phyloP scores from a whole-genome alignment of 2,113 vertebrate genomes.

The Octodon degus region DNA sequence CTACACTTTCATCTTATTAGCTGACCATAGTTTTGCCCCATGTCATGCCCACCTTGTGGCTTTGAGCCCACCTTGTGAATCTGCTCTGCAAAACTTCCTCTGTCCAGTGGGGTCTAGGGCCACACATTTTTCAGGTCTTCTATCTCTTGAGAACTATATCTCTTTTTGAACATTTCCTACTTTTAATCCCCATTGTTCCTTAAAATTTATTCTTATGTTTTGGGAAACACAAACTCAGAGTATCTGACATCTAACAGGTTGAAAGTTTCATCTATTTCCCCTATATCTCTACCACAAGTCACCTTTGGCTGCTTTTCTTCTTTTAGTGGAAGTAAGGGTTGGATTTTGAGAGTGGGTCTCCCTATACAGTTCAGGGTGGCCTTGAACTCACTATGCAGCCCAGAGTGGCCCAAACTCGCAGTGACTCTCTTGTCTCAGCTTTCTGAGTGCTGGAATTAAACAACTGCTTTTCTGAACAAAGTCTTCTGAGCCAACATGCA shows the following conservation, averaged over 20 bases:
- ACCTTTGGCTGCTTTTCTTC: neutral
- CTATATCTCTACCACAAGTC: neutral
- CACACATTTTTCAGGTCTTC: neutral
- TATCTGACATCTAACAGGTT: neutral
- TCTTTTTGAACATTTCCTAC: neutral
- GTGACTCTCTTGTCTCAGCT: neutral
- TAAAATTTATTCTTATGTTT: neutral
- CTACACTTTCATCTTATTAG: neutral
- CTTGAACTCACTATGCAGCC: neutral
- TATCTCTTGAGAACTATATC: neutral
- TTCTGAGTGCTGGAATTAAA: neutral
- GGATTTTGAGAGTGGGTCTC: neutral
- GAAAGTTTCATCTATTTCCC: neutral
- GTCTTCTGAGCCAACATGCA: neutral
- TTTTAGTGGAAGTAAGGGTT: neutral
- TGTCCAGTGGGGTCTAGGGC: neutral
- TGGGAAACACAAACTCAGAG: neutral
- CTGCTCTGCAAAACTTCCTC: neutral
- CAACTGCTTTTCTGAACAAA: neutral
- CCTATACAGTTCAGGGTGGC: too few relatives aligned
- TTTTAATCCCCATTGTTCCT: neutral
- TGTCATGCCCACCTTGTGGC: neutral
- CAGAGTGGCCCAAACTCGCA: neutral
- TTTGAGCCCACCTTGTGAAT: neutral
- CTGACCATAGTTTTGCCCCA: neutral